Base-by-base conservation (phyloP, 2,113 vertebrate species). In the Platanista minor region DNA sequence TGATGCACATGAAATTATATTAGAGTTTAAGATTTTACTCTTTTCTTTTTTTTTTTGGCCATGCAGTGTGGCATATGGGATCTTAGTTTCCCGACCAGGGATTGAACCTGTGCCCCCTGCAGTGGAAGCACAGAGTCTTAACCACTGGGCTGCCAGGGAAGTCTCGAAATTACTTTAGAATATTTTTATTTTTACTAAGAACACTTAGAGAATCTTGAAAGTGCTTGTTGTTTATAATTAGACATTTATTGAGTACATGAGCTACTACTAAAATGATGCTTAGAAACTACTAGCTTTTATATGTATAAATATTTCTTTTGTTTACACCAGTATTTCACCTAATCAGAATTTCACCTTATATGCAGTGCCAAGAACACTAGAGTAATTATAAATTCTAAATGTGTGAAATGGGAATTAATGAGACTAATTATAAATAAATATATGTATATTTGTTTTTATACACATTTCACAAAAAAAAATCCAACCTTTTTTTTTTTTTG, bases 341-440 rank as follows among this genome's bases (percentile, higher is more conserved):
- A 88, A 89, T 74, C 33, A 92, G 46, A 95, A 94, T 94, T 95
- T 93, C 46, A 82, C 77, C 36, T 89, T 87, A 71, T 59, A 85
- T 66, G 13, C 61, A 91, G 7, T 91, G 71, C 82, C 80, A 94
- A 94, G 89, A 96, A 88, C 25, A 84, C 84, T 75, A 87, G 27
- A 57, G 64, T 97, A 89, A 77, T 93, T 94, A 91, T 86, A 91
- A 95, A 93, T 66, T 93, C 39, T 94, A 94, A 94, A 36, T 75
- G 20, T 17, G 9, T 86, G 61, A 25, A 46, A 59, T 72, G 41
- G 14, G n/a, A 88, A 94, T 96, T 72, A 87, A 93, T 93, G 71
- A 91, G n/a, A 14, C 91, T 95, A 52, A 77, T 77, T 77, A 77
- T 77, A 77, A 77, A 95, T 94, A 95, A 94, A 94, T 96, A 80